phyloP scores from a whole-genome alignment of 1,140 invertebrate species.

The Glossosoma conforme region DNA sequence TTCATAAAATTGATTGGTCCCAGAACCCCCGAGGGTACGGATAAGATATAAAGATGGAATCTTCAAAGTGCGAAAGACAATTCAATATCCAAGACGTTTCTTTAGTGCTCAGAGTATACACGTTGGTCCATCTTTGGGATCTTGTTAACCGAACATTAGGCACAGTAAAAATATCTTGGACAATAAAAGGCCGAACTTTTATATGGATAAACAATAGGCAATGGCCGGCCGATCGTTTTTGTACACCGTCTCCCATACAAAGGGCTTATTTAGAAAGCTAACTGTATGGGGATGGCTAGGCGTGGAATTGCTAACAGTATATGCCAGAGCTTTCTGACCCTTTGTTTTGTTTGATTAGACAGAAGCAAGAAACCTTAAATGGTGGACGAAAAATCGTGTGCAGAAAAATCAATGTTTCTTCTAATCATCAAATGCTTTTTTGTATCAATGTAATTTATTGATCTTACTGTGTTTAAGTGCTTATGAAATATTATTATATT shows the following conservation, averaged over 20 bases:
- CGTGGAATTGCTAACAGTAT: conserved; percentile 11
- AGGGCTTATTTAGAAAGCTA: conserved; percentile 15
- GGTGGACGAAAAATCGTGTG: not conserved
- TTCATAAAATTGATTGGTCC: not conserved
- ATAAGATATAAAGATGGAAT: no score
- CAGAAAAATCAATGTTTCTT: conserved; percentile 7
- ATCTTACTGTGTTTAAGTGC: no score
- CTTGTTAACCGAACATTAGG: conserved; percentile 7
- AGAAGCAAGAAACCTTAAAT: conserved; percentile 10
- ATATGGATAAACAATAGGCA: conserved; percentile 21
- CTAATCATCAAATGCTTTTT: no score
- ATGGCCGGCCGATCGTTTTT: conserved; percentile 12
- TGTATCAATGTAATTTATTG: no score
- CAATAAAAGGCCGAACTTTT: conserved; percentile 15
- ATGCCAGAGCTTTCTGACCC: no score
- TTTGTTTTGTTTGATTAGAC: conserved; percentile 13
- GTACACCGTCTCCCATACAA: conserved; percentile 14
- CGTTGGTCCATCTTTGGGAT: no score
- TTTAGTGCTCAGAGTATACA: no score
- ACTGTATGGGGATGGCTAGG: not conserved
- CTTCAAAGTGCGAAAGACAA: no score
- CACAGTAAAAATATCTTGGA: conserved; percentile 14
- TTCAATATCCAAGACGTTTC: no score
- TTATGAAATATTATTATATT: no score
- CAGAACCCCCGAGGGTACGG: no score